These are phyloP conservation scores for Protobothrops mucrosquamatus DNA, from an alignment of 2,113 vertebrate species.

Conservation along the genomic window DNA sequence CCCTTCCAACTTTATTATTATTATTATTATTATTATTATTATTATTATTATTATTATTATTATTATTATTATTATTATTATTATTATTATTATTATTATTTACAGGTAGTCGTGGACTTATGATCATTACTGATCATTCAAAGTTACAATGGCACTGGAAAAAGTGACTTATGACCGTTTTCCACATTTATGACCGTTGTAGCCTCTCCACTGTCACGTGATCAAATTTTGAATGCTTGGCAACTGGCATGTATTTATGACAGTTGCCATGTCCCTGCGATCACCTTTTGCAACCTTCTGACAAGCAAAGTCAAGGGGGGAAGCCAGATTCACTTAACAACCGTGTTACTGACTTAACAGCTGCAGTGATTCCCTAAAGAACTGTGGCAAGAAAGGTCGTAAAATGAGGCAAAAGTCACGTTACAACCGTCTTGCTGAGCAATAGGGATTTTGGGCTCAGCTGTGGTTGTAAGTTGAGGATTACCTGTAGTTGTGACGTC, in stretches of 20 bases:
- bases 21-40: too few relatives aligned
- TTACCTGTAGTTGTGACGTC: neutral
- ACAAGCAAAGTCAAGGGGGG: neutral
- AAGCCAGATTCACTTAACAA: neutral
- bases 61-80: too few relatives aligned
- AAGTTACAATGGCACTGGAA: neutral
- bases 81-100: too few relatives aligned
- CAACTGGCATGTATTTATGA: neutral
- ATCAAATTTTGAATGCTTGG: neutral
- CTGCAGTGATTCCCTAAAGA: neutral
- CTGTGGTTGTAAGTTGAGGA: neutral
- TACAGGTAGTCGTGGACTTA: neutral
- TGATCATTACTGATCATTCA: neutral
- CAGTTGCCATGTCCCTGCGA: neutral
- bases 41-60: too few relatives aligned
- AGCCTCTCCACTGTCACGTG: neutral
- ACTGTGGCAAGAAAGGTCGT: too few relatives aligned
- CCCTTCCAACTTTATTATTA: too few relatives aligned
- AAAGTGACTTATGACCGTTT: neutral
- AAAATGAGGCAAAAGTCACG: neutral
- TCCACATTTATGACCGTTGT: neutral
- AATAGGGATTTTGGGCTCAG: neutral
- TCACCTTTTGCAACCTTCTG: neutral
- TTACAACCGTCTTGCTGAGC: neutral
- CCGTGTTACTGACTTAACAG: neutral